Evolutionary conservation across 2,113 vertebrate species (phyloP).

Genomic region (Galemys pyrenaicus): DNA sequence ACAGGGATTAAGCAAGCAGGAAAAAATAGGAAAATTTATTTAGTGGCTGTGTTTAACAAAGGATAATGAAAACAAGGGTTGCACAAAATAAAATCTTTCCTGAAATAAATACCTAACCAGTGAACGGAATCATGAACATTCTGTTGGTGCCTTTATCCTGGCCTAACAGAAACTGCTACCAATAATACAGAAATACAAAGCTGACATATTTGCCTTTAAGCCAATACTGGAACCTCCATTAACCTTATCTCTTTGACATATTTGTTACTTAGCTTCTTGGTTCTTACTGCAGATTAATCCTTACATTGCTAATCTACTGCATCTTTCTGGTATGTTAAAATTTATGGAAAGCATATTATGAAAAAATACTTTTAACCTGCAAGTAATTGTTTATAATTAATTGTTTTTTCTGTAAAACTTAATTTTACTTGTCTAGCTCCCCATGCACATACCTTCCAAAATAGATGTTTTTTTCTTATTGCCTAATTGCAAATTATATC

Average conservation of each 20-base stretch:
- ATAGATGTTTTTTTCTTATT: constrained; percentile 39
- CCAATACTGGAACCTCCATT: background rate
- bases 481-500: constrained; percentile 49
- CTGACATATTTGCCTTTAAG: constrained; percentile 27
- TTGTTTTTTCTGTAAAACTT: constrained; percentile 40
- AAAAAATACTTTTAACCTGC: constrained; percentile 23
- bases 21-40: constrained; percentile 80
- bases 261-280: constrained; percentile 20
- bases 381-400: constrained; percentile 62
- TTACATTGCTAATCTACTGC: background rate
- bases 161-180: constrained; percentile 42
- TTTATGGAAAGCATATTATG: background rate
- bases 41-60: constrained; percentile 81
- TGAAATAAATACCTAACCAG: constrained; percentile 71
- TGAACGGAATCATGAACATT: constrained; percentile 11
- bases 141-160: constrained; percentile 59
- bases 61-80: constrained; percentile 77
- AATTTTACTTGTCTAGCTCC: background rate
- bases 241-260: constrained; percentile 43
- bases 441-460: background rate
- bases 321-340: background rate
- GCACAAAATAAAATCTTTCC: constrained; percentile 75
- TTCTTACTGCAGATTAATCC: constrained; percentile 29
- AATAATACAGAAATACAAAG: background rate
- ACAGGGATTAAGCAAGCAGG: constrained; percentile 82